Base-by-base conservation (phyloP, 2,888 invertebrate species). In the Lamproptera curius region DNA sequence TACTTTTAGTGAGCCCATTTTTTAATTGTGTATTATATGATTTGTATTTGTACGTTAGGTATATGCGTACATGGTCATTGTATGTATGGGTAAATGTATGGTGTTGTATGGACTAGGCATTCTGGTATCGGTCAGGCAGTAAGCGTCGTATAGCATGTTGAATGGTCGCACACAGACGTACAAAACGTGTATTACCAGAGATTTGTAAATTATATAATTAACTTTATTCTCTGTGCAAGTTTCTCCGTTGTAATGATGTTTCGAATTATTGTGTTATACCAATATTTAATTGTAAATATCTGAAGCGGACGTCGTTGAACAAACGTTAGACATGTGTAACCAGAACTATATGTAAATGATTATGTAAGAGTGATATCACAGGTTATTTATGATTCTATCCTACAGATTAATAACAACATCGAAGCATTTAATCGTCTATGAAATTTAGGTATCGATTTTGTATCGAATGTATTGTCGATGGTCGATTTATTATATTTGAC, bases 1-100 rank as follows among this genome's bases (percentile, higher is more conserved):
- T n/a, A 86, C 65, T 83, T 75, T 86, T 86, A 86, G 86, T 84
- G 75, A 85, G 75, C 84, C 81, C 74, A 74, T 76, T 66, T 69
- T 31, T 28, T n/a, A n/a, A 31, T 31, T 73, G 76, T 86, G 81
- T 85, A 79, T 81, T 82, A 80, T 79, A 79, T 65, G 76, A 68
- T 70, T 20, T 76, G 73, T 43, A 68, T 67, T 75, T 71, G 70
- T 73, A 80, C 76, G 68, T 68, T 74, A 69, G 71, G 73, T 75
- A 70, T 70, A 65, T 71, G 70, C 70, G 71, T 59, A 65, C 71
- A 66, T n/a, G 67, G 58, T 60, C 71, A 48, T 67, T 78, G 73
- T 75, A n/a, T n/a, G n/a, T n/a, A n/a, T n/a, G n/a, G n/a, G n/a
- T n/a, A n/a, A n/a, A n/a, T n/a, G n/a, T n/a, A n/a, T n/a, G n/a